Conservation (phyloP, 2,888 invertebrate genomes). For the Neoscelio sp. region DNA sequence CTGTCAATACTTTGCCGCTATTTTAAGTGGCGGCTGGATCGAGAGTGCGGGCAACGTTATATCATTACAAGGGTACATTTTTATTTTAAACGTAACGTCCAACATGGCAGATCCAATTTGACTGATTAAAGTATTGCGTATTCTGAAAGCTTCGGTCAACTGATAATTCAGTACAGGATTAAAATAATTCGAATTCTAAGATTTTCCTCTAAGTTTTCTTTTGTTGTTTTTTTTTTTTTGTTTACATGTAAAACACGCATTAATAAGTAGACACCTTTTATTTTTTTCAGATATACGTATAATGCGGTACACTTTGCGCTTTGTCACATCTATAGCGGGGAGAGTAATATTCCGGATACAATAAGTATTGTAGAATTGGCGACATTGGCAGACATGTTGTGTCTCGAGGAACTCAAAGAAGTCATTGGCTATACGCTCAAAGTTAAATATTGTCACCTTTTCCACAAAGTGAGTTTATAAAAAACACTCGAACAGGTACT, state of each 20-base stretch:
- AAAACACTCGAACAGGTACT: conserved; percentile 17
- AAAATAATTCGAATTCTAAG: too few species aligned
- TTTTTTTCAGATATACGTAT: conserved; percentile 89
- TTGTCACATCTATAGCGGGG: conserved; percentile 97
- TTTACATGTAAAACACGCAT: too few species aligned
- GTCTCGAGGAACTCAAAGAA: conserved; percentile 95
- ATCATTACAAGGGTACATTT: conserved; percentile 89
- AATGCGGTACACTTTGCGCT: conserved; percentile 95
- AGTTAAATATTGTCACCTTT: conserved; percentile 96
- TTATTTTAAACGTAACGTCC: background rate
- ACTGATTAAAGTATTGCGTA: too few species aligned
- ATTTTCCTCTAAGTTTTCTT: too few species aligned
- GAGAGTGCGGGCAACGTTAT: conserved; percentile 92
- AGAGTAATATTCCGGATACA: conserved; percentile 93
- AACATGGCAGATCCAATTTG: too few species aligned
- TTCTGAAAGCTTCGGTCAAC: too few species aligned
- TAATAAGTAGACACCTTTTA: too few species aligned
- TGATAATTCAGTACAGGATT: too few species aligned
- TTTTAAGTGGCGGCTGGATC: conserved; percentile 93
- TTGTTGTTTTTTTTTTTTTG: conserved; percentile 10
- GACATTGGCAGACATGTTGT: conserved; percentile 94
- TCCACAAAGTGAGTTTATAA: conserved; percentile 89
- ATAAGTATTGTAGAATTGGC: conserved; percentile 94
- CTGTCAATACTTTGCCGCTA: conserved; percentile 96
- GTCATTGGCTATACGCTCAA: conserved; percentile 94